phyloP scores from a whole-genome alignment of 2,888 invertebrate genomes.

The Drosophila algonquin region DNA sequence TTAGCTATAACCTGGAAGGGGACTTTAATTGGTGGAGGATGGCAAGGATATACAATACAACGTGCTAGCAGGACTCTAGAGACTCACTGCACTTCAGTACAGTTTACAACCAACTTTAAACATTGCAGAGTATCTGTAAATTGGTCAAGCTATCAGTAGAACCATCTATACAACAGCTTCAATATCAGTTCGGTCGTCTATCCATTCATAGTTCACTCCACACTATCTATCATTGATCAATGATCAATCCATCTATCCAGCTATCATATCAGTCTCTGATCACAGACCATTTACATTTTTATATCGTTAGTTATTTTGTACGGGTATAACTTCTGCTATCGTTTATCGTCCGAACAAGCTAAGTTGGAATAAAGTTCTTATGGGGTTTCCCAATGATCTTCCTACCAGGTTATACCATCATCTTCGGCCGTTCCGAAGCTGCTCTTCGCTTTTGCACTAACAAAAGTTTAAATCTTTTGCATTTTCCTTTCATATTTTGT shows the following conservation, averaged over 20 bases:
- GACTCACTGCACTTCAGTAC: too few species aligned
- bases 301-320: background rate
- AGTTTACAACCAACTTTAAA: too few species aligned
- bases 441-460: background rate
- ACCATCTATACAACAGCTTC: too few species aligned
- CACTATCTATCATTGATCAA: too few species aligned
- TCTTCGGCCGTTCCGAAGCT: constrained; percentile 22
- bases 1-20: background rate
- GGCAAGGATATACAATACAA: background rate
- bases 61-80: too few species aligned
- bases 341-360: background rate
- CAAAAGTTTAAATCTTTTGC: constrained; percentile 1
- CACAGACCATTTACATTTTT: background rate
- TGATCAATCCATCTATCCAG: too few species aligned
- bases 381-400: background rate
- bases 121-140: too few species aligned
- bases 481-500: constrained; percentile 21
- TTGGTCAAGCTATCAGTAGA: too few species aligned
- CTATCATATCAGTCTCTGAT: background rate
- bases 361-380: background rate
- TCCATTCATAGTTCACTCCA: too few species aligned
- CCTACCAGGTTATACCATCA: constrained; percentile 1
- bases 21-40: background rate
- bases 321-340: too few species aligned
- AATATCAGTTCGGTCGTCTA: too few species aligned